Conservation (phyloP, 2,888 invertebrate species). For the Pogonocherus hispidulus region DNA sequence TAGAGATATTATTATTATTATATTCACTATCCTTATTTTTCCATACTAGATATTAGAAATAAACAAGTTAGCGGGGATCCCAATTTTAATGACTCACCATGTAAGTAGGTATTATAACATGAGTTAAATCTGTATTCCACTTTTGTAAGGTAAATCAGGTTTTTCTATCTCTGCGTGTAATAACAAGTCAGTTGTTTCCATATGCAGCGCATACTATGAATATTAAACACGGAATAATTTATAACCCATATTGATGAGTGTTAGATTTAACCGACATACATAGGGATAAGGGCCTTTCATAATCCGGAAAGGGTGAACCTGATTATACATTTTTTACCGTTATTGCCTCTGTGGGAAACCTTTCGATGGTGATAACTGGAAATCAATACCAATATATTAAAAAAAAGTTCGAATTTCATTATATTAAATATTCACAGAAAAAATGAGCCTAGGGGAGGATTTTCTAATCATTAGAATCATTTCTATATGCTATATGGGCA, state of each 20-base stretch:
- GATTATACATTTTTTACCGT: slow-evolving; percentile 29
- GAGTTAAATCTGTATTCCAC: no score
- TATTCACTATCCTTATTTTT: no score
- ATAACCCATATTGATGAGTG: slow-evolving; percentile 25
- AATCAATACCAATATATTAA: slow-evolving; percentile 18
- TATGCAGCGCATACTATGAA: slow-evolving; percentile 9
- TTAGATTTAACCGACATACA: slow-evolving; percentile 6
- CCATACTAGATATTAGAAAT: no score
- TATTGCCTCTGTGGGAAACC: slow-evolving; percentile 17
- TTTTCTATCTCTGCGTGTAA: not conserved
- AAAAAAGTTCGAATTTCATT: slow-evolving; percentile 17
- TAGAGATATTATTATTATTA: no score
- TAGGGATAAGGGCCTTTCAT: slow-evolving; percentile 14
- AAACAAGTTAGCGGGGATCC: no score
- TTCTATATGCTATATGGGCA: not conserved
- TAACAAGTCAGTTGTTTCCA: not conserved
- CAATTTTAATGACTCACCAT: no score
- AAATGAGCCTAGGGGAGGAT: not conserved
- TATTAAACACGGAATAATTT: slow-evolving; percentile 22
- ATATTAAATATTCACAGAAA: not conserved
- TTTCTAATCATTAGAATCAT: slow-evolving; percentile 5
- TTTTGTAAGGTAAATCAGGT: not conserved
- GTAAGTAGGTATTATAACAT: no score
- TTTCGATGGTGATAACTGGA: slow-evolving; percentile 17
- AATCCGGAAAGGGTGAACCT: slow-evolving; percentile 21